Percentiles rank a stretch among this genome's conserved stretches.
Evolutionary conservation across 2,797 vertebrate species (phyloP).

Genomic region (Knipowitschia caucasica): DNA sequence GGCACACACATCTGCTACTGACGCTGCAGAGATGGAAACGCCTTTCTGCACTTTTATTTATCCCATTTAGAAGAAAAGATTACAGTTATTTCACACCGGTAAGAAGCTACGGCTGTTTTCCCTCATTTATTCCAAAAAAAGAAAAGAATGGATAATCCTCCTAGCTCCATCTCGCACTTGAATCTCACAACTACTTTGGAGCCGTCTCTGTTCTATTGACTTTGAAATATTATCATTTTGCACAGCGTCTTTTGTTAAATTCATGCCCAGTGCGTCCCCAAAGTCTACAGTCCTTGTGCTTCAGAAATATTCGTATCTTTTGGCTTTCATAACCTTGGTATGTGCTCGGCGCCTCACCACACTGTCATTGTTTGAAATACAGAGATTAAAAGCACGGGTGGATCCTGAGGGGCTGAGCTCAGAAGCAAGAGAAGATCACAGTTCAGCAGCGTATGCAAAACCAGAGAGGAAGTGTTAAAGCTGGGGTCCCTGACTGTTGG

Average conservation of each 20-base stretch:
- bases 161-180: no score
- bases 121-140: no score
- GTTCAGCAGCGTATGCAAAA: background rate
- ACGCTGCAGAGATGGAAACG: background rate
- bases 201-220: background rate
- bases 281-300: background rate
- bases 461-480: no score
- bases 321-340: background rate
- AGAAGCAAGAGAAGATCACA: background rate
- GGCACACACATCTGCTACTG: background rate
- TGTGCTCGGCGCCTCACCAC: background rate
- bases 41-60: no score
- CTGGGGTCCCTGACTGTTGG: no score
- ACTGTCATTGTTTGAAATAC: background rate
- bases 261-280: background rate
- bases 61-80: no score
- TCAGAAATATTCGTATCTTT: background rate
- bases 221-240: background rate
- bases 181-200: no score
- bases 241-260: conserved; percentile 1
- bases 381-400: background rate
- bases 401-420: background rate
- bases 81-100: no score
- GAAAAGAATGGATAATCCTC: no score
- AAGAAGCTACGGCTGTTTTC: no score